phyloP scores from a whole-genome alignment of 1,140 invertebrate species.

The Nephila pilipes region DNA sequence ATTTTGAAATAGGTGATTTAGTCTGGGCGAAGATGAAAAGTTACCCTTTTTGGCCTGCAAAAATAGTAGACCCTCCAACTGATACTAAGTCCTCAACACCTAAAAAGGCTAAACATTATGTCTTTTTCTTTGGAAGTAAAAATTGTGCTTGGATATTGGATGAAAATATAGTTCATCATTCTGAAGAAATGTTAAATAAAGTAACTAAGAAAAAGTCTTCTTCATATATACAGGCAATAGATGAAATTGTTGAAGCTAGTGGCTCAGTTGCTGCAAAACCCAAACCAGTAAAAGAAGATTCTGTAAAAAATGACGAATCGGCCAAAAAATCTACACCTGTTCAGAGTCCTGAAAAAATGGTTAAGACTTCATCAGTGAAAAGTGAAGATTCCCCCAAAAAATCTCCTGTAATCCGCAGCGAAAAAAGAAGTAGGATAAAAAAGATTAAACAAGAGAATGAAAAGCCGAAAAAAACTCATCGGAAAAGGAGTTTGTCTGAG shows the following conservation, averaged over 20 bases:
- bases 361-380: neutral
- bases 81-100: neutral
- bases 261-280: neutral
- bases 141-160: conserved; percentile 86
- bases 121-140: conserved; percentile 96
- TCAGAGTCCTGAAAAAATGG: neutral
- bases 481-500: neutral
- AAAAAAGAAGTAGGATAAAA: neutral
- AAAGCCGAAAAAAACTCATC: neutral
- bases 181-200: conserved; percentile 79
- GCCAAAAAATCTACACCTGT: no score
- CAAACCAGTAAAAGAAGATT: no score
- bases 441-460: neutral
- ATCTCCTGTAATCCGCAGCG: neutral
- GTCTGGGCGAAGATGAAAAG: conserved; percentile 81
- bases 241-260: neutral
- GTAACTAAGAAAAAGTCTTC: neutral
- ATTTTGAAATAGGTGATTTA: neutral
- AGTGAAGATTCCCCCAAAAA: neutral
- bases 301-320: no score
- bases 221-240: neutral
- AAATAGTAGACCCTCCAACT: conserved; percentile 80
- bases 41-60: conserved; percentile 80
- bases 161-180: conserved; percentile 90
- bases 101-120: neutral